A percentile compares a stretch with the other conserved stretches of the same genome.
These are phyloP conservation scores for Polyodon spathula DNA, from an alignment of 2,113 vertebrate species.

Conservation along the genomic window DNA sequence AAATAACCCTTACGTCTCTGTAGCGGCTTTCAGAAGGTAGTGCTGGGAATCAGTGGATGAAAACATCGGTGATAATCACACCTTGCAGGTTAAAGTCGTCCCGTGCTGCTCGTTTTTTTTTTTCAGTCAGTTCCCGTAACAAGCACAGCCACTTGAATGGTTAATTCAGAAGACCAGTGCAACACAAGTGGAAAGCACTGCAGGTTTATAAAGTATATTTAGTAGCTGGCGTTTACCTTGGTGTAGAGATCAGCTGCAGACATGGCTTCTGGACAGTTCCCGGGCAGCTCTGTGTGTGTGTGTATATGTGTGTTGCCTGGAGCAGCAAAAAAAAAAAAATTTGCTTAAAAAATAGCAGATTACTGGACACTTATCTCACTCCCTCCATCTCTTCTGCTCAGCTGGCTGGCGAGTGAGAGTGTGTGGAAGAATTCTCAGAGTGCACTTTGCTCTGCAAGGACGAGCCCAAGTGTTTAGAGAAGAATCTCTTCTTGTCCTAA, in stretches of 20 bases:
- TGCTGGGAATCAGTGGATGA: too few species aligned
- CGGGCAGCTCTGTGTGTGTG: too few species aligned
- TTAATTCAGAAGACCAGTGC: not conserved
- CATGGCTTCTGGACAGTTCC: slow-evolving; percentile 25
- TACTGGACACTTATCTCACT: slow-evolving; percentile 19
- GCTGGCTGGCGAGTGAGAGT: too few species aligned
- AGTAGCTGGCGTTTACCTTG: slow-evolving; percentile 53
- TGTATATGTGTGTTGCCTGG: too few species aligned
- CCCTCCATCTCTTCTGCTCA: slow-evolving; percentile 3
- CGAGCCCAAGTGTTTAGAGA: slow-evolving; percentile 13
- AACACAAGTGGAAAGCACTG: not conserved
- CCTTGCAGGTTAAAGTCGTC: too few species aligned
- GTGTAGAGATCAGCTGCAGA: slow-evolving; percentile 46
- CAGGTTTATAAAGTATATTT: too few species aligned
- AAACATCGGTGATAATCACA: too few species aligned
- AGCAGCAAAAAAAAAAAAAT: not conserved
- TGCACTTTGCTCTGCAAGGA: slow-evolving; percentile 54
- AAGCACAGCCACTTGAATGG: too few species aligned
- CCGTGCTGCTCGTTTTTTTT: too few species aligned
- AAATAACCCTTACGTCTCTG: too few species aligned
- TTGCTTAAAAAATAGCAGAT: slow-evolving; percentile 9
- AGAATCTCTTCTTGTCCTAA: slow-evolving; percentile 10
- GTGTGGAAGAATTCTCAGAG: not conserved
- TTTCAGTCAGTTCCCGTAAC: too few species aligned
- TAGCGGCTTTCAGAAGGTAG: too few species aligned